Base-by-base conservation (phyloP, 1,140 invertebrate genomes). In the Paraescarpia echinospica region DNA sequence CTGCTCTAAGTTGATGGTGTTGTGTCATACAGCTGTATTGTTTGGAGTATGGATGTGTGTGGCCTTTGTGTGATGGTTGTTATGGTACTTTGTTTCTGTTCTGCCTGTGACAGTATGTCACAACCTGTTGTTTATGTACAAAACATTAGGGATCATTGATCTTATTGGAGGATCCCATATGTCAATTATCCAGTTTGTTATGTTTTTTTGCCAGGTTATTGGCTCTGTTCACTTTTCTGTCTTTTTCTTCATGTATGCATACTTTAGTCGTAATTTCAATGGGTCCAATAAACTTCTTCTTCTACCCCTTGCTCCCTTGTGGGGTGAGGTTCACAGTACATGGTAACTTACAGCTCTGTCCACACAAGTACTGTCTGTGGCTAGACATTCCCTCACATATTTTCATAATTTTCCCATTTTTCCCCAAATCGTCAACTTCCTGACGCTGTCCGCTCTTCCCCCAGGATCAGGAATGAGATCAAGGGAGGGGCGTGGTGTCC, bases 401-500 rank as follows among this genome's bases (percentile, higher is more conserved):
- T 41, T 12, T 12, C 41, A 41, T 41, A 41, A 41, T 41, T 41
- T 41, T 41, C 41, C 41, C 59, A 77, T 77, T 2, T 77, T 77
- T 77, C 22, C 59, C 59, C 27, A 31, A 77, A 12, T 77, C 12
- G 12, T 2, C 59, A 12, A 14, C 59, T 77, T 31, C 59, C 59
- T 77, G 27, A 77, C 14, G 22, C 59, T 4, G 2, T 18, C 22
- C 27, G 12, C 59, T 77, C 59, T 22, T 18, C 2, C 59, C 59
- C 4, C 97, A 99, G 98, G 96, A 97, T 99, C 94, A 97, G 98
- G 93, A 97, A 97, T 93, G 98, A 99, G 95, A 97, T 97, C 93
- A 98, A 98, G 94, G 98, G 98, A 41, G 98, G 98, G n/a, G 98
- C 98, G 0, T 99, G 98, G 98, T 99, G 98, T 97, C 98, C 99